Conservation (phyloP, 2,113 vertebrate genomes). For the Seriola aureovittata region DNA sequence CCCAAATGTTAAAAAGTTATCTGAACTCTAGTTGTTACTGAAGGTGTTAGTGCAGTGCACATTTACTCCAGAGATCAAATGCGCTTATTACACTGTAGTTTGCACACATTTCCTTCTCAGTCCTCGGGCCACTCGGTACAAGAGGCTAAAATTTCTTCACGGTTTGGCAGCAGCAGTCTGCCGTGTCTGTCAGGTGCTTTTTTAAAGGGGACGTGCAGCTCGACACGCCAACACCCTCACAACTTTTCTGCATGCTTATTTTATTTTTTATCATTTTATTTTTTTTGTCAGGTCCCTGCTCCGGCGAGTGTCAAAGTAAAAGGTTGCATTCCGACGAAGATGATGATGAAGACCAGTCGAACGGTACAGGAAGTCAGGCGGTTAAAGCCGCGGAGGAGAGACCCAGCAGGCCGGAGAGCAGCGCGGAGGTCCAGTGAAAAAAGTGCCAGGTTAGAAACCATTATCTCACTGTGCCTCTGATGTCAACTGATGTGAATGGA, state of each 20-base stretch:
- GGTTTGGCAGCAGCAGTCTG: not conserved
- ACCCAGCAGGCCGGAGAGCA: constrained; percentile 85
- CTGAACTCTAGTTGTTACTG: not conserved
- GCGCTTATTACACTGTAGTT: not conserved
- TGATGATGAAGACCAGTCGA: constrained; percentile 71
- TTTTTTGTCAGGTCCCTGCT: constrained; percentile 61
- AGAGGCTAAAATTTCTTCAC: not conserved
- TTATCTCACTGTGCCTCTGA: not conserved
- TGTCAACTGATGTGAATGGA: rapidly evolving
- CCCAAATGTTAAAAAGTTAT: not conserved
- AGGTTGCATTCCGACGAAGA: constrained; percentile 86
- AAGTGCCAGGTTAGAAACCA: constrained; percentile 61
- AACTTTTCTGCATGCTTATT: not conserved
- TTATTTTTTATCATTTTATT: not conserved
- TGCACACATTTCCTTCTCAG: not conserved
- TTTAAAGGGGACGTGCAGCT: constrained; percentile 38
- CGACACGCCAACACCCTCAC: not conserved
- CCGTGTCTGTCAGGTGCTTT: constrained; percentile 22
- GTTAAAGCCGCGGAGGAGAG: constrained; percentile 85
- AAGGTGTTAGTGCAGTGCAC: not conserved
- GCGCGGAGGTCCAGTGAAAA: constrained; percentile 85
- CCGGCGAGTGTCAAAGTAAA: constrained; percentile 84
- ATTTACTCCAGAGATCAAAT: too few relatives aligned
- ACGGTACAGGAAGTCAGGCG: constrained; percentile 78
- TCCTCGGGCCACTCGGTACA: not conserved